phyloP scores from a whole-genome alignment of 2,888 invertebrate species.

The Petrolisthes manimaculis region DNA sequence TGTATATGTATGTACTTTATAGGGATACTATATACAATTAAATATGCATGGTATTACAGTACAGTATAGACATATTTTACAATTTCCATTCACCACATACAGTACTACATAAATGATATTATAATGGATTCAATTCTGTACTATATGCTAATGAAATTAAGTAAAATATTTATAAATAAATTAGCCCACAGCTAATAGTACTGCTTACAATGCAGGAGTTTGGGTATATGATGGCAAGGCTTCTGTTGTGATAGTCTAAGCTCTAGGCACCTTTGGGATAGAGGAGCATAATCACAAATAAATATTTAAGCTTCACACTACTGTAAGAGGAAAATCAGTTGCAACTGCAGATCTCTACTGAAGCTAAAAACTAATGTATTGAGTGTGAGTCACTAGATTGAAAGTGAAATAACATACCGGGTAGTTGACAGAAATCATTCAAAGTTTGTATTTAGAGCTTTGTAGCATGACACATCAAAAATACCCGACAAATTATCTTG shows the following conservation, averaged over 20 bases:
- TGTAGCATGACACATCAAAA: constrained; percentile 1
- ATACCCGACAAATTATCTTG: neutral
- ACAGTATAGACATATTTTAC: too few species aligned
- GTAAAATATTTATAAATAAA: too few species aligned
- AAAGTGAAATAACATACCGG: neutral
- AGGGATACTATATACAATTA: too few species aligned
- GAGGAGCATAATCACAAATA: constrained; percentile 12
- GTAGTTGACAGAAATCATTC: neutral
- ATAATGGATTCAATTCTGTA: too few species aligned
- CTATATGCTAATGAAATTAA: too few species aligned
- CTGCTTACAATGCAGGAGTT: neutral
- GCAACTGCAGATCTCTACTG: constrained; percentile 9
- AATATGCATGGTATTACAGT: too few species aligned
- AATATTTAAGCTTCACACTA: constrained; percentile 23
- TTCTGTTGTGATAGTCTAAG: constrained; percentile 24
- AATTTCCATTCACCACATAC: too few species aligned
- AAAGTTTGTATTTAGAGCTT: neutral
- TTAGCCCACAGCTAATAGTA: too few species aligned
- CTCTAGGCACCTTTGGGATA: constrained; percentile 49
- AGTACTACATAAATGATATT: too few species aligned
- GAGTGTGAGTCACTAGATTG: neutral
- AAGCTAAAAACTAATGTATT: neutral
- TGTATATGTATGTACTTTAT: too few species aligned
- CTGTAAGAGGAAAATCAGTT: neutral
- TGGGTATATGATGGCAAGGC: constrained; percentile 2